Evolutionary conservation across 2,113 vertebrate genomes (phyloP).

Genomic region (Atractosteus spatula): DNA sequence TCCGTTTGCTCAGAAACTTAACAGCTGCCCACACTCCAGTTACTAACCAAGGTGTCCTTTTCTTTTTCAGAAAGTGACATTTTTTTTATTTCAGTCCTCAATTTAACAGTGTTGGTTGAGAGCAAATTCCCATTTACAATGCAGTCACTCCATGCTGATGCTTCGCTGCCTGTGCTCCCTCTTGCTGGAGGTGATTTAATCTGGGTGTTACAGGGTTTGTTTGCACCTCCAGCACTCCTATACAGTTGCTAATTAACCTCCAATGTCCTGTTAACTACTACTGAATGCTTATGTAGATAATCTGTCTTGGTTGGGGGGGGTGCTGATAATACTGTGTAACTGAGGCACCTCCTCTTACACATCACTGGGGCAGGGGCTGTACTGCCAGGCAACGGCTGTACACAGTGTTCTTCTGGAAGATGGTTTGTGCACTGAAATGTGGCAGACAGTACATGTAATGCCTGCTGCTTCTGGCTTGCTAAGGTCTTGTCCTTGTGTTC

Average conservation of each 20-base stretch:
- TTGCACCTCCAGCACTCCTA: neutral
- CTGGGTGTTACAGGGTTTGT: neutral
- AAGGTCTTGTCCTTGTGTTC: neutral
- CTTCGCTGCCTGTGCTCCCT: neutral
- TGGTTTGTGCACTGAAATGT: neutral
- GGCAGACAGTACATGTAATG: too few species aligned
- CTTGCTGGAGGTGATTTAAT: neutral
- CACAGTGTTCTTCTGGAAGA: neutral
- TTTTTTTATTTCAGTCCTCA: too few species aligned
- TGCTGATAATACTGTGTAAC: neutral
- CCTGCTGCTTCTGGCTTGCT: neutral
- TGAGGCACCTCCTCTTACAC: neutral
- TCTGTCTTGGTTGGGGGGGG: neutral
- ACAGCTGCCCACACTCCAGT: too few species aligned
- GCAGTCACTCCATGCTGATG: too few species aligned
- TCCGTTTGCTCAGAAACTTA: too few species aligned
- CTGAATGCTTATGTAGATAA: neutral
- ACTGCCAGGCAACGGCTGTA: neutral
- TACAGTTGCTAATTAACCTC: conserved; percentile 12
- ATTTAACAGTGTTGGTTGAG: too few species aligned
- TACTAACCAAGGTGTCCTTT: too few species aligned
- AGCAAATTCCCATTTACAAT: too few species aligned
- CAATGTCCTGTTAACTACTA: neutral
- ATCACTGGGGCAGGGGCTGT: neutral
- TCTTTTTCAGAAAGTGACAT: too few species aligned